Conservation (phyloP, 2,888 invertebrate genomes). For the Macrophya annulata region DNA sequence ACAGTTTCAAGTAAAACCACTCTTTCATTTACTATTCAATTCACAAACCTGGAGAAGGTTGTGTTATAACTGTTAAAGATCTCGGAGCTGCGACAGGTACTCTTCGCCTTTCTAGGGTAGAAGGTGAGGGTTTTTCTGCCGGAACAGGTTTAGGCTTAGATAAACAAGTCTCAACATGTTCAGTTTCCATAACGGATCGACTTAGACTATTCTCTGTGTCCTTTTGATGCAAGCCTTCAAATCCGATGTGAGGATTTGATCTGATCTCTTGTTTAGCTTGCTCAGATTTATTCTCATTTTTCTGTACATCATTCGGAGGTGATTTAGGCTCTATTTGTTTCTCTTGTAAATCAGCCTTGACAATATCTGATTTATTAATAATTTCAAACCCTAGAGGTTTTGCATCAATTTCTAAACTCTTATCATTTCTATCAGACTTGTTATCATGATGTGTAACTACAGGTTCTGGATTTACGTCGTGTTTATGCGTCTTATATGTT, state of each 20-base stretch:
- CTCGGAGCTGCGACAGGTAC: slow-evolving; percentile 83
- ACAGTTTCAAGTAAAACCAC: not conserved
- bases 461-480: slow-evolving; percentile 78
- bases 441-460: slow-evolving; percentile 62
- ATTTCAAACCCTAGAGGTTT: slow-evolving; percentile 59
- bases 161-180: slow-evolving; percentile 64
- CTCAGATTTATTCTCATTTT: slow-evolving; percentile 62
- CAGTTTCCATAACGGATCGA: slow-evolving; percentile 73
- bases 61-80: slow-evolving; percentile 72
- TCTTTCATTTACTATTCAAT: slow-evolving; percentile 45
- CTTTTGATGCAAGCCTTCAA: slow-evolving; percentile 69
- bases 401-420: slow-evolving; percentile 56
- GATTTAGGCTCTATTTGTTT: slow-evolving; percentile 42
- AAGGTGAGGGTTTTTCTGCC: slow-evolving; percentile 72
- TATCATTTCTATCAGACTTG: slow-evolving; percentile 56
- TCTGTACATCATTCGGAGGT: slow-evolving; percentile 59
- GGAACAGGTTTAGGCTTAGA: slow-evolving; percentile 71
- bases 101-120: slow-evolving; percentile 78
- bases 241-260: slow-evolving; percentile 62
- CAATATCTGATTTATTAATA: slow-evolving; percentile 44
- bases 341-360: slow-evolving; percentile 27
- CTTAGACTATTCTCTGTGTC: slow-evolving; percentile 79
- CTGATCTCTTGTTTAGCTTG: slow-evolving; percentile 57
- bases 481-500: slow-evolving; percentile 81
- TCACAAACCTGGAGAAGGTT: slow-evolving; percentile 62